phyloP scores from a whole-genome alignment of 2,113 vertebrate genomes.

The Rhea americana region DNA sequence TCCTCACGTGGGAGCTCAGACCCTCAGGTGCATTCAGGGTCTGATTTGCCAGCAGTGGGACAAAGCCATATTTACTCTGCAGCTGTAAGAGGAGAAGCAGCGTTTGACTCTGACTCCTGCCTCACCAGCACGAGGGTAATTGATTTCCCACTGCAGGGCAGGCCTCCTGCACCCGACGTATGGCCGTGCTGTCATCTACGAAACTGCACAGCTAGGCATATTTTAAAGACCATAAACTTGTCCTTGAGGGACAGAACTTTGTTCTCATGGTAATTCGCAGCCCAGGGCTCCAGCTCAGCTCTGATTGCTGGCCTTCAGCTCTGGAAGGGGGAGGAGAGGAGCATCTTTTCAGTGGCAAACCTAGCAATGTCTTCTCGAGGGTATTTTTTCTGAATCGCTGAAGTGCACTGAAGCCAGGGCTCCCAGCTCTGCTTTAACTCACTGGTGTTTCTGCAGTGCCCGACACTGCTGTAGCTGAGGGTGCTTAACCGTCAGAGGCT shows the following conservation, averaged over 20 bases:
- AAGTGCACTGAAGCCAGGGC: neutral
- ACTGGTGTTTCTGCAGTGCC: neutral
- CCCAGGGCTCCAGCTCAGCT: neutral
- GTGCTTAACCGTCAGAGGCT: neutral
- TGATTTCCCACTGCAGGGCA: neutral
- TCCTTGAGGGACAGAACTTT: neutral
- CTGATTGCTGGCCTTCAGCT: neutral
- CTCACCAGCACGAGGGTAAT: neutral
- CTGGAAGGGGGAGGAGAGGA: neutral
- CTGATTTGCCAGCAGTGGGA: neutral
- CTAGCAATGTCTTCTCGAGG: neutral
- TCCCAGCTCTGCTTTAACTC: neutral
- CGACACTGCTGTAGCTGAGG: neutral
- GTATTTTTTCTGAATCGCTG: neutral
- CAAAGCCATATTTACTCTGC: neutral
- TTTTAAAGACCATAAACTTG: neutral
- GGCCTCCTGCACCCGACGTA: neutral
- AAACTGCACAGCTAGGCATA: neutral
- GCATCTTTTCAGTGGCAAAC: neutral
- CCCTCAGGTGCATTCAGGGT: neutral
- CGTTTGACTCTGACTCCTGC: neutral
- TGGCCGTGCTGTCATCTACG: neutral
- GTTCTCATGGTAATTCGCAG: neutral
- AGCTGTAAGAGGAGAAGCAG: neutral
- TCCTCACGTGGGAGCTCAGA: neutral